phyloP scores from a whole-genome alignment of 1,140 invertebrate species.

The Drosophila pseudoananassae region DNA sequence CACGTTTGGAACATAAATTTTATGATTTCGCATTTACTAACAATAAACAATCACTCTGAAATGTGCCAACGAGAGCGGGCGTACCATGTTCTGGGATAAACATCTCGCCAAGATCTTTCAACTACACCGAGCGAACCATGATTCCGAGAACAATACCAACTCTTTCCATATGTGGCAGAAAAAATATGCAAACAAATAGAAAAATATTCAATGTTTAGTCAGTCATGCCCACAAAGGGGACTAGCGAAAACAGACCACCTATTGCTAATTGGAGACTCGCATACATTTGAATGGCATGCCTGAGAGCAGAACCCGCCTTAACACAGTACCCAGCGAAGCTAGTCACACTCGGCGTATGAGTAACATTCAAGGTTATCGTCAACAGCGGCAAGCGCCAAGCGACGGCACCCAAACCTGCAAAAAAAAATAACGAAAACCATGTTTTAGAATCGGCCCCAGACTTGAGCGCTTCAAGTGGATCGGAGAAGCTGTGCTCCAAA shows the following conservation, averaged over 20 bases:
- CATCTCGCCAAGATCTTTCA: conserved; percentile 8
- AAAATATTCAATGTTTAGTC: conserved; percentile 43
- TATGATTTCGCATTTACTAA: conserved; percentile 29
- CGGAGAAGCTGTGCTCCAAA: conserved; percentile 59
- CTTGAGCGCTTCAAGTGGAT: background rate
- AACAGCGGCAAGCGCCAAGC: conserved; percentile 3
- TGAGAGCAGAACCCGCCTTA: conserved; percentile 32
- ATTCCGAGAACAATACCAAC: conserved; percentile 5
- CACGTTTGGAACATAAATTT: conserved; percentile 26
- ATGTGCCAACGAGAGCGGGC: conserved; percentile 3
- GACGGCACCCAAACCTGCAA: conserved; percentile 36
- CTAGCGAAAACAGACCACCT: conserved; percentile 28
- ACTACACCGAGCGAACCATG: background rate
- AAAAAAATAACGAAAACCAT: conserved; percentile 10
- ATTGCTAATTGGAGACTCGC: conserved; percentile 57
- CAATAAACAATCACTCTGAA: conserved; percentile 26
- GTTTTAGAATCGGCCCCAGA: conserved; percentile 45
- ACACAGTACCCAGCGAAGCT: conserved; percentile 25
- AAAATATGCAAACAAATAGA: conserved; percentile 45
- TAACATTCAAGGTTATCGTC: conserved; percentile 60
- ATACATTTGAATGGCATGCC: conserved; percentile 18
- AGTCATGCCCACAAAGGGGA: conserved; percentile 6
- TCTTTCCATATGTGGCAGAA: conserved; percentile 11
- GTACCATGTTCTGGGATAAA: background rate
- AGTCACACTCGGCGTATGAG: conserved; percentile 52